phyloP scores from a whole-genome alignment of 2,888 invertebrate species.

The Mythimna vitellina region DNA sequence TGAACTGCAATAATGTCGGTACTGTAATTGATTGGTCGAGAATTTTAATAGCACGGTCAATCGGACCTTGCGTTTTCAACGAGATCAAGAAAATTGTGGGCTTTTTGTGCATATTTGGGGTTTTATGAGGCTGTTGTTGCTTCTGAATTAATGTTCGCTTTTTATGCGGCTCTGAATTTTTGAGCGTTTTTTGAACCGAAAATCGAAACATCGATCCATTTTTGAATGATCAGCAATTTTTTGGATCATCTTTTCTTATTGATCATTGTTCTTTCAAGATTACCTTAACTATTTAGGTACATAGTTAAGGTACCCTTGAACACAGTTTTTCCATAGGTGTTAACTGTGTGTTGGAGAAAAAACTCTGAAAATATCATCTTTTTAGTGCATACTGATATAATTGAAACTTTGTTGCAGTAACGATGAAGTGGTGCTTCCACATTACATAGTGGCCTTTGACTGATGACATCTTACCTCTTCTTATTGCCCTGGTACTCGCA shows the following conservation, averaged over 20 bases:
- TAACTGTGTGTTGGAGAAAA: neutral
- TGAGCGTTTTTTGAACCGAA: neutral
- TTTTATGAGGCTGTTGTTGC: slow-evolving; percentile 16
- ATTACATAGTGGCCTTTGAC: slow-evolving; percentile 66
- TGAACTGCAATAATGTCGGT: slow-evolving; percentile 59
- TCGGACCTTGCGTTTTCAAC: slow-evolving; percentile 43
- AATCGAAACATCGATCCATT: neutral
- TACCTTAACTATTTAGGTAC: neutral
- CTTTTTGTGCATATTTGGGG: slow-evolving; percentile 31
- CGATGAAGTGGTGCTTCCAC: slow-evolving; percentile 38
- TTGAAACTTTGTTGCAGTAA: neutral
- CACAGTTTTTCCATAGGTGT: too few species aligned
- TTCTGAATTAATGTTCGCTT: slow-evolving; percentile 21
- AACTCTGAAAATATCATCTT: neutral
- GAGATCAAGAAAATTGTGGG: slow-evolving; percentile 36
- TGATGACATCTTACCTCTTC: slow-evolving; percentile 68
- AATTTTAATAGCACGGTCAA: slow-evolving; percentile 57
- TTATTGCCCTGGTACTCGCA: slow-evolving; percentile 65
- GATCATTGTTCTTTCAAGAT: neutral
- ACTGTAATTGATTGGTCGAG: slow-evolving; percentile 54
- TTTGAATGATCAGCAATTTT: neutral
- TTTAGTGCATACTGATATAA: neutral
- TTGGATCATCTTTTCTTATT: neutral
- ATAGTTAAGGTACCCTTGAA: too few species aligned
- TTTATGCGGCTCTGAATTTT: neutral